Evolutionary conservation across 1,140 invertebrate species (phyloP), one percentile per base, ranked within the genome.

Genomic region (Nasonia vitripennis): DNA sequence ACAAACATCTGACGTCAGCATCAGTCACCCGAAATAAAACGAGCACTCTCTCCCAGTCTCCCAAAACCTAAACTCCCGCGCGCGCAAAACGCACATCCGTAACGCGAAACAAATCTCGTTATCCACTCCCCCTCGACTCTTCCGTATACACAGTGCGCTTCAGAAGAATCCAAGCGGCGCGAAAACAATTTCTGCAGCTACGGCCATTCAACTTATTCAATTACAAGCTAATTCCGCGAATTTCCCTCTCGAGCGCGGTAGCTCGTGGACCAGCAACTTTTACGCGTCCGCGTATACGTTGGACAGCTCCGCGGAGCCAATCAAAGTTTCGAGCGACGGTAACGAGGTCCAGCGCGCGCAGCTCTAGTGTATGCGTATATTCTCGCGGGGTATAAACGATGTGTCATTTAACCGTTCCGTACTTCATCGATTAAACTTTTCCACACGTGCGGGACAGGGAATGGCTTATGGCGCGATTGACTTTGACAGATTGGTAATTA

Each of bases 401-500:
- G 55, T 20, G 55, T 62, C 55, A 3, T 7, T 62, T 62, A 62
- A 20, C 55, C 6, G 3, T n/a, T 1, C 6, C 17, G 55, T 62
- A 62, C 20, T 62, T 51, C 14, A 51, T 51, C 55, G 55, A 62
- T 62, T 62, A 62, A 62, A 62, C 55, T 62, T 62, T 62, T 62
- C 20, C 55, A 62, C 55, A 7, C n/a, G 20, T 62, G 10, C 7
- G 41, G 41, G 6, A 45, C 41, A 45, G 10, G 4, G 20, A 20
- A 20, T 1, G 55, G 55, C n/a, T 62, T 62, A 34, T 71, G 55
- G 2, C 27, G 11, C 31, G 41, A n/a, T 68, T 34, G 67, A 80
- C n/a, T 77, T 75, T 86, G 82, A 84, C 45, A 67, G 71, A 77
- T 86, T 78, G 55, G 55, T 62, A 20, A 62, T 62, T 62, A 62